These are phyloP conservation scores for Meloidogyne floridensis DNA, from an alignment of 1,140 invertebrate genomes.

Conservation along the genomic window DNA sequence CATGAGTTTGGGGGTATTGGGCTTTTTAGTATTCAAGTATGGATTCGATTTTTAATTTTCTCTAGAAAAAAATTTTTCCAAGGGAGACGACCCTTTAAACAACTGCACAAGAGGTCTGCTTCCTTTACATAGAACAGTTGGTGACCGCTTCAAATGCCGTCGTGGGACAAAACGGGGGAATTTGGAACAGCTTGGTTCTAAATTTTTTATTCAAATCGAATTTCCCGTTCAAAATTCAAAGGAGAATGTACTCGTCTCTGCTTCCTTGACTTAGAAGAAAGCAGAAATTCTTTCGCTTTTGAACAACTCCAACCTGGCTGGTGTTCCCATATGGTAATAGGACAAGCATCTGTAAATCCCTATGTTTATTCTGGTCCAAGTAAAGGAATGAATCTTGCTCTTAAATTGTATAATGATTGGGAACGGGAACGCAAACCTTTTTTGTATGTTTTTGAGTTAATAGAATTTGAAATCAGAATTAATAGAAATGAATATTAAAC, in stretches of 20 bases:
- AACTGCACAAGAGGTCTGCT: conserved; percentile 19
- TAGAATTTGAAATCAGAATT: not conserved
- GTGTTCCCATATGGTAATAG: conserved; percentile 34
- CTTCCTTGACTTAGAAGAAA: conserved; percentile 24
- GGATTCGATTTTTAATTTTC: not conserved
- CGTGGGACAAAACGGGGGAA: not conserved
- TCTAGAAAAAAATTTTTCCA: not conserved
- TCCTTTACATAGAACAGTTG: conserved; percentile 29
- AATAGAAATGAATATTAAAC: not conserved
- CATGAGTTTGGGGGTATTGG: conserved; percentile 35
- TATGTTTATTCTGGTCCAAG: not conserved
- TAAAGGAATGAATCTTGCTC: conserved; percentile 12
- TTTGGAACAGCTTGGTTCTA: not conserved
- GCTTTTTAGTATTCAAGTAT: conserved; percentile 35
- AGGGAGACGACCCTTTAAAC: conserved; percentile 28
- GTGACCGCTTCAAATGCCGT: conserved; percentile 22
- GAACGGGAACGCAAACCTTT: conserved; percentile 23
- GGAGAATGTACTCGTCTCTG: conserved; percentile 33
- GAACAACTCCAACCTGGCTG: conserved; percentile 19
- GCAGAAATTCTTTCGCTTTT: conserved; percentile 20
- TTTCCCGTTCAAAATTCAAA: conserved; percentile 7
- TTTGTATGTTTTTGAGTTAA: conserved; percentile 5
- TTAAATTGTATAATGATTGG: conserved; percentile 33
- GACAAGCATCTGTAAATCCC: not conserved
- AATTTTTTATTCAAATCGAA: not conserved